Evolutionary conservation across 2,888 invertebrate genomes (phyloP), one percentile per base, ranked within the genome.

Genomic region (Drosophila monieri): DNA sequence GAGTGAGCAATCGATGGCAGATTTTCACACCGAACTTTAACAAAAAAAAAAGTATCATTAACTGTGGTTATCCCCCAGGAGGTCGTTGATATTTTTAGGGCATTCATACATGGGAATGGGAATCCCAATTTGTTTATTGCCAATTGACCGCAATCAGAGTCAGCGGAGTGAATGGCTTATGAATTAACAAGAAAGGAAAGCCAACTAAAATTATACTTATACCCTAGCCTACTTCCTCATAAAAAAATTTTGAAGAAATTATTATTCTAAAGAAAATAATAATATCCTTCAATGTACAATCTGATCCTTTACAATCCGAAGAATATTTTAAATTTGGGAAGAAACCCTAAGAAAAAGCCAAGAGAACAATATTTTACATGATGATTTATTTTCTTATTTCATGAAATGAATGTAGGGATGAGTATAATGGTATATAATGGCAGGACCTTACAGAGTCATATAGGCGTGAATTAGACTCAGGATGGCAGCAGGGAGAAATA

Each of bases 31-130:
- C 69, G 51, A 5, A 49, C 56, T 59, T 39, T 12, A 39, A 65
- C 54, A 65, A 57, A 69, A 48, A 56, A 64, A 49, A 49, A 68
- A 60, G 49, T 73, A 73, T 81, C 85, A 80, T 80, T 87, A 87
- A 85, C 75, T 60, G 67, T 64, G 67, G 61, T 59, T 49, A 67
- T 59, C 68, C 85, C 88, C 80, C 85, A 76, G 87, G 88, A 80
- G 80, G 88, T 87, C 78, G 37, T 43, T 43, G 47, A 32, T 48
- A 44, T 47, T 69, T 66, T 43, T 44, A 71, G 62, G 73, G 68
- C 73, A 73, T 27, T 51, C 27, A 73, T 27, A 57, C 48, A 49
- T 54, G 68, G 69, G 43, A 62, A 66, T 64, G 67, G 67, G 67
- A 46, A 37, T 64, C 44, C 23, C 64, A 46, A 23, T 67, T 53